These are phyloP conservation scores for Brachystomella parvula DNA, from an alignment of 1,140 invertebrate species.

Conservation along the genomic window DNA sequence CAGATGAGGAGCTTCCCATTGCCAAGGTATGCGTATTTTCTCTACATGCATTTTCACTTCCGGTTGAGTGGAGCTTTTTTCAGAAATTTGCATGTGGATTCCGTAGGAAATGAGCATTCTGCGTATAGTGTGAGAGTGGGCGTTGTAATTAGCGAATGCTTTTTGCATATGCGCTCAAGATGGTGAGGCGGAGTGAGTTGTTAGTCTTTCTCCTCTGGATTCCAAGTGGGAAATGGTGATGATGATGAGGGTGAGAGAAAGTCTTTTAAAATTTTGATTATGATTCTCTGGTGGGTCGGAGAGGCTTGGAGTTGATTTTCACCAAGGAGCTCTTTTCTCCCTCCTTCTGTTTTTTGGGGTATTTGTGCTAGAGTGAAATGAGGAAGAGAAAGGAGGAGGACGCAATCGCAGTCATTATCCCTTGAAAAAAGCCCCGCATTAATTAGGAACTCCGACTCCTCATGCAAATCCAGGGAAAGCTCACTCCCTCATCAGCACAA, in stretches of 20 bases:
- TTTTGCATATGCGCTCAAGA: too few species aligned
- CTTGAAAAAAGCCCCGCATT: constrained; percentile 1
- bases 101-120: too few species aligned
- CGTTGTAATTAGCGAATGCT: too few species aligned
- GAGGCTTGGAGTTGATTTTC: too few species aligned
- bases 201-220: neutral
- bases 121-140: too few species aligned
- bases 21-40: too few species aligned
- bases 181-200: neutral
- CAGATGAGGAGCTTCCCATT: too few species aligned
- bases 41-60: too few species aligned
- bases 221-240: neutral
- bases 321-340: neutral
- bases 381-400: neutral
- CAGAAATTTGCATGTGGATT: too few species aligned
- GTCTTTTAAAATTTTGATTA: neutral
- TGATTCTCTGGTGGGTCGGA: too few species aligned
- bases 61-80: too few species aligned
- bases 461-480: constrained; percentile 6
- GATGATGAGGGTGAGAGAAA: neutral
- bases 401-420: constrained; percentile 8
- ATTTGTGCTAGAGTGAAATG: neutral
- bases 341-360: neutral
- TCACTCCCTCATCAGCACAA: neutral
- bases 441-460: neutral